A percentile compares a stretch with the other conserved stretches of the same genome.
Evolutionary conservation across 1,140 invertebrate genomes (phyloP).

Genomic region (Lordiphosa clarofinis): DNA sequence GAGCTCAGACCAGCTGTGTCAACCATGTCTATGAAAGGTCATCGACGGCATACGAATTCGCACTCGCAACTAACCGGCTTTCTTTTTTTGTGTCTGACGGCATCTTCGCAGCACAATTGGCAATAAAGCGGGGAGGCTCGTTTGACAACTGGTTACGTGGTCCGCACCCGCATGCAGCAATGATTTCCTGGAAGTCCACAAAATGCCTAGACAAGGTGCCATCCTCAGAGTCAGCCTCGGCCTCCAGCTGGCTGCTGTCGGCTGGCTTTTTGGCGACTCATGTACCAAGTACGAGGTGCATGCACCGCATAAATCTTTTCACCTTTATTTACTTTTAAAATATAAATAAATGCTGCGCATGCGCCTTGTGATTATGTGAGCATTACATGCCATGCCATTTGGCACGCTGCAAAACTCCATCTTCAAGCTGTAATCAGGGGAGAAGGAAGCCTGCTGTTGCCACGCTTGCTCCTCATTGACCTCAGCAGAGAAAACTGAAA

Average conservation of each 20-base stretch:
- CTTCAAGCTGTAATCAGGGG: constrained; percentile 13
- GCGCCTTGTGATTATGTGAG: constrained; percentile 43
- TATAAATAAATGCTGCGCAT: constrained; percentile 43
- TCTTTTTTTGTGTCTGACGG: constrained; percentile 19
- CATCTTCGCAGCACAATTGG: constrained; percentile 59
- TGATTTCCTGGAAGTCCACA: constrained; percentile 58
- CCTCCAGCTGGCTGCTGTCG: constrained; percentile 27
- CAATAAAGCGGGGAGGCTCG: constrained; percentile 56
- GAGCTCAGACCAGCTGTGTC: constrained; percentile 22
- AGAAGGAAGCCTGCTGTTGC: constrained; percentile 47
- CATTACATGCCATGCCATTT: constrained; percentile 63
- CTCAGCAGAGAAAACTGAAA: constrained; percentile 22
- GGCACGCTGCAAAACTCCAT: constrained; percentile 41
- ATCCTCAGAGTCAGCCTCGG: constrained; percentile 43
- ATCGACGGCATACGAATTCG: constrained; percentile 44
- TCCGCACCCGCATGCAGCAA: constrained; percentile 27
- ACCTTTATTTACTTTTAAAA: constrained; percentile 61
- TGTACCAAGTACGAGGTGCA: constrained; percentile 49
- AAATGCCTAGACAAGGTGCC: constrained; percentile 50
- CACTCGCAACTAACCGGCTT: constrained; percentile 38
- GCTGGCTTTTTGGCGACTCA: constrained; percentile 25
- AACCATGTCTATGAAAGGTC: constrained; percentile 38
- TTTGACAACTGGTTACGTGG: constrained; percentile 72
- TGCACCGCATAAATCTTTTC: constrained; percentile 67
- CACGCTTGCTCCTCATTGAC: constrained; percentile 49